Base-by-base conservation (phyloP, 2,888 invertebrate genomes). In the Frankliniella fusca region DNA sequence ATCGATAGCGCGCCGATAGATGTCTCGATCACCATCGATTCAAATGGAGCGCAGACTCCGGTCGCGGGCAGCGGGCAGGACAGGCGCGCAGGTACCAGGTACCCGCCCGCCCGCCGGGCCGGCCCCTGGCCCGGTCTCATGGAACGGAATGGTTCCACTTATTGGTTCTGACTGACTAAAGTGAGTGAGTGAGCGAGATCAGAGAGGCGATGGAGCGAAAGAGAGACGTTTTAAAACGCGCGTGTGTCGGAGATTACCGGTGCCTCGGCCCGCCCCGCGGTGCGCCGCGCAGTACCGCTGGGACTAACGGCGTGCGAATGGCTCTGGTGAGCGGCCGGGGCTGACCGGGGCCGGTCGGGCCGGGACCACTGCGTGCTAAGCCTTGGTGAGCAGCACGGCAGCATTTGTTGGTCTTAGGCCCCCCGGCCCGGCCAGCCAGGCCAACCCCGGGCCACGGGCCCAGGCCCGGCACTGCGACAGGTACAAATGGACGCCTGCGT, bases 1-100 rank as follows among this genome's bases (percentile, higher is more conserved):
- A 11, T 76, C 70, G 23, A 76, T 76, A 76, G 70, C 23, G 23
- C 27, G 70, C 70, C 70, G 27, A 12, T 76, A 23, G 70, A 76
- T 76, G 70, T 76, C 70, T 76, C 70, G 70, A 27, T 76, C 27
- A 7, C 70, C 23, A 76, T 76, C 70, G 70, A 76, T 27, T 76
- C 70, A 76, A 76, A 76, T 76, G 27, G 27, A 20, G 70, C 54
- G 9, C 38, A 38, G 38, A 5, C 38, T 5, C 38, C 38, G 38
- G 38, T 5, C 38, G 38, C 38, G 38, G 38, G 5, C 38, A 38
- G 38, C 38, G 38, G 38, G 5, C 38, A 38, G 38, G 3, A 5
- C 38, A 38, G 38, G n/a, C n/a, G n/a, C 38, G 38, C 38, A 38
- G 38, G 38, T 38, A 38, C 38, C 38, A 38, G 38, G 38, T 38